Evolutionary conservation across 2,113 vertebrate genomes (phyloP), one percentile per base, ranked within the genome.

Genomic region (Romanogobio albipinnatus): DNA sequence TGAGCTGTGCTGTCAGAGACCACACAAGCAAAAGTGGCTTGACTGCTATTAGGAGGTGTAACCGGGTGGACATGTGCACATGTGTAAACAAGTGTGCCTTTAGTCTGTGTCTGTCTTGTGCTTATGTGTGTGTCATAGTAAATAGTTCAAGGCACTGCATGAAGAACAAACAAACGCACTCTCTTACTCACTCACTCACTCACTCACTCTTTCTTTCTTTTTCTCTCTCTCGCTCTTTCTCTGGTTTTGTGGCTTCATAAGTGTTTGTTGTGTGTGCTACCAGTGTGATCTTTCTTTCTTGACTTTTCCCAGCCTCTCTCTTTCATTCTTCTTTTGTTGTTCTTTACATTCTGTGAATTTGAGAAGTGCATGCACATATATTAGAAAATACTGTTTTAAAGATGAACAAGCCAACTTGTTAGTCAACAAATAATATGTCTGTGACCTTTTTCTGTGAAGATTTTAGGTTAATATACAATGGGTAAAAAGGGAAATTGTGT

Each of bases 1-100:
- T 81, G n/a, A 81, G 68, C 49, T 29, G 56, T 29, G 64, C 53
- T 84, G 66, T 77, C 81, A 78, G 90, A 56, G 76, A 82, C 82
- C 84, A 83, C 80, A 82, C 73, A 86, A 82, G 87, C 88, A 86
- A 89, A 89, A 84, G 74, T 89, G 78, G 85, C 77, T 58, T 45
- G 81, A 87, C 89, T 89, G 88, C 89, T 88, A 87, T 82, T 56
- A 43, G 47, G 87, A 90, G 19, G 29, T 19, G 39, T 71, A 58
- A 81, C 45, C 10, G 3, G 47, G 19, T 26, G 64, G 39, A 29
- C 29, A 29, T 29, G 74, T 51, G 75, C 11, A 26, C 15, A 39
- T 47, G 29, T 75, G 58, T 71, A 73, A 82, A 80, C 81, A 45
- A 79, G 74, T 79, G 36, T 47, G 51, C 39, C 62, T 62, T 75